Evolutionary conservation across 2,113 vertebrate species (phyloP).

Genomic region (Uria lomvia): DNA sequence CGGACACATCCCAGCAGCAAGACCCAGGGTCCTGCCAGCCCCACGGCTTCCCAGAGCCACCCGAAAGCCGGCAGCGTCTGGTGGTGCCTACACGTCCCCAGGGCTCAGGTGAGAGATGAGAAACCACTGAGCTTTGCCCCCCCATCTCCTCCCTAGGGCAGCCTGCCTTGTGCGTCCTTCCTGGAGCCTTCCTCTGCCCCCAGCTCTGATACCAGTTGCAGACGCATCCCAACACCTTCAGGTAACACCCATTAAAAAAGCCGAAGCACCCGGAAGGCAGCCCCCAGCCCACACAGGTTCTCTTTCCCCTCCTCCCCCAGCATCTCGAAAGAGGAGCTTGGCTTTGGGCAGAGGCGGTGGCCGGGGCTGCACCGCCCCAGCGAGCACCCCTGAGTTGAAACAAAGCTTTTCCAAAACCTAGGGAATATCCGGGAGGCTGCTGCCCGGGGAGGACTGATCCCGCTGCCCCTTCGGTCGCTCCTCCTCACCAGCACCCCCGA

Average conservation of each 20-base stretch:
- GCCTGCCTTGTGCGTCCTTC: neutral
- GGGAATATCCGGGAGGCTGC: neutral
- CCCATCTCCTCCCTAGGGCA: neutral
- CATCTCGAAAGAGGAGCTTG: neutral
- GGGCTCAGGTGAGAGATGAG: too few species aligned
- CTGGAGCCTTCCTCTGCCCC: neutral
- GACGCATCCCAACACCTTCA: neutral
- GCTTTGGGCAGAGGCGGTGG: neutral
- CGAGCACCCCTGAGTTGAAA: neutral
- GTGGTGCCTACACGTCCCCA: accelerated
- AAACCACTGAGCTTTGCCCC: accelerated
- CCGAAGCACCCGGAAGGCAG: accelerated
- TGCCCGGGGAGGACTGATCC: neutral
- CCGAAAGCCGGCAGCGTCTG: accelerated
- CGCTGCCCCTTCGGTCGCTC: neutral
- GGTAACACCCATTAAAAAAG: too few species aligned
- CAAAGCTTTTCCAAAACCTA: neutral
- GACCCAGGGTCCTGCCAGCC: neutral
- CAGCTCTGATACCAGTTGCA: accelerated
- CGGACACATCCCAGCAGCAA: neutral
- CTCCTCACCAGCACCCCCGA: neutral
- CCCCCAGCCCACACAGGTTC: neutral
- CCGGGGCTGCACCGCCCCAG: neutral
- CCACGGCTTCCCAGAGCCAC: neutral
- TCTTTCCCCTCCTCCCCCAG: neutral